Evolutionary conservation across 2,888 invertebrate species (phyloP).

Genomic region (Helobdella robusta): DNA sequence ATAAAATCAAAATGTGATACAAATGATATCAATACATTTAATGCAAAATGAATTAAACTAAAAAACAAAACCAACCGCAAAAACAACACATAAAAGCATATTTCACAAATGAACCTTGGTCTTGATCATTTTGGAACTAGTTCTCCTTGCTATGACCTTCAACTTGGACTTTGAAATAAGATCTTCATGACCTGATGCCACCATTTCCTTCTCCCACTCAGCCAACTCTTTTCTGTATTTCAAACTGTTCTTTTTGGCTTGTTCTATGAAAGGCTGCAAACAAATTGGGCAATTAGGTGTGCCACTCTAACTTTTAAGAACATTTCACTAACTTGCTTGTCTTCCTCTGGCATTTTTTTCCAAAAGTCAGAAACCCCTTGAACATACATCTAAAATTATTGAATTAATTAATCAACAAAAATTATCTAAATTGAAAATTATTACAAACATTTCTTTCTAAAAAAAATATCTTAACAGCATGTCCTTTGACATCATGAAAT

Average conservation of each 20-base stretch:
- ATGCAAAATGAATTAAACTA: too few species aligned
- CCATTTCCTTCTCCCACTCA: constrained; percentile 20
- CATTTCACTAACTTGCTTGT: constrained; percentile 20
- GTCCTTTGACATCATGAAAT: background rate
- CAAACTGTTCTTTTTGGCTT: constrained; percentile 19
- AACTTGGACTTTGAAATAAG: constrained; percentile 7
- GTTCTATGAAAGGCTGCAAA: constrained; percentile 11
- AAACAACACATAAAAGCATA: too few species aligned
- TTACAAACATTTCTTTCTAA: background rate
- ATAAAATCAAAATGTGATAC: too few species aligned
- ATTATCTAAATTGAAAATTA: background rate
- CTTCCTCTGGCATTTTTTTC: constrained; percentile 28
- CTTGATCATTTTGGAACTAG: too few species aligned
- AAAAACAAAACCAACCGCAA: too few species aligned
- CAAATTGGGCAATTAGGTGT: background rate
- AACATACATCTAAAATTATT: constrained; percentile 12
- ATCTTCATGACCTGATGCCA: background rate
- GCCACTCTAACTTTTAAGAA: background rate
- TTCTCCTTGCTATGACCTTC: too few species aligned
- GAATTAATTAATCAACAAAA: background rate
- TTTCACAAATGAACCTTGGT: too few species aligned
- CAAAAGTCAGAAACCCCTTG: constrained; percentile 22
- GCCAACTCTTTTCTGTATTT: constrained; percentile 11
- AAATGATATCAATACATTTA: too few species aligned
- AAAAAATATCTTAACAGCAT: background rate